Base-by-base conservation (phyloP, 2,113 vertebrate species). In the Plecotus auritus region DNA sequence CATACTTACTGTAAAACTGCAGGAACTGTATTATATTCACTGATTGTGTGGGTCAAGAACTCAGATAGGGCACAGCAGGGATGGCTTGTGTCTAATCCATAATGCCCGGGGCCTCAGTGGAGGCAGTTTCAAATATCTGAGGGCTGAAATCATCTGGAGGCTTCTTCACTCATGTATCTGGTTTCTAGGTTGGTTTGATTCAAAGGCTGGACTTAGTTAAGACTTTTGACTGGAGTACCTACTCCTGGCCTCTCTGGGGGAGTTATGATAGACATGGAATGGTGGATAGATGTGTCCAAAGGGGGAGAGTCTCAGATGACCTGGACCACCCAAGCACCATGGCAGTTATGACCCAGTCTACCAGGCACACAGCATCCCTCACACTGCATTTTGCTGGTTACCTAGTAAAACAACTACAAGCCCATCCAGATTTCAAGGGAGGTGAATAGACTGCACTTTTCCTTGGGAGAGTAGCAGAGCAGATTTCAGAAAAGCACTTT, bases 241-340 rank as follows among this genome's bases (percentile, higher is more conserved):
- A 40, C 28, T 11, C 7, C 3, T 7, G 3, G 5, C 7, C 12
- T 35, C 20, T 14, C 5, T 2, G 1, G 1, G 23, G 28, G 56
- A 4, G 8, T 8, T 18, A n/a, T 13, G 42, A 37, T 22, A 42
- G 59, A 28, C 59, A 61, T 28, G 59, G 59, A 61, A 61, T 61
- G 9, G 59, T 61, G 59, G 59, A 28, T 26, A 61, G 59, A 28
- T 61, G 56, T 77, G 17, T 82, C 40, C 35, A 70, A 28, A 35
- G 23, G 9, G 2, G n/a, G 42, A 49, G 10, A 10, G 2, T 45
- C 49, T 54, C 13, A 30, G 26, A n/a, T 42, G 35, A 49, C 18
- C 4, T 4, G 26, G 4, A 40, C 9, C 18, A n/a, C 32, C 40
- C 59, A 22, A 42, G 13, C 20, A 66, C 3, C 10, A 1, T 3